Percentiles rank a stretch among this genome's conserved stretches.
These are phyloP conservation scores for Halcyon badia DNA, from an alignment of 2,797 vertebrate genomes.

Conservation along the genomic window DNA sequence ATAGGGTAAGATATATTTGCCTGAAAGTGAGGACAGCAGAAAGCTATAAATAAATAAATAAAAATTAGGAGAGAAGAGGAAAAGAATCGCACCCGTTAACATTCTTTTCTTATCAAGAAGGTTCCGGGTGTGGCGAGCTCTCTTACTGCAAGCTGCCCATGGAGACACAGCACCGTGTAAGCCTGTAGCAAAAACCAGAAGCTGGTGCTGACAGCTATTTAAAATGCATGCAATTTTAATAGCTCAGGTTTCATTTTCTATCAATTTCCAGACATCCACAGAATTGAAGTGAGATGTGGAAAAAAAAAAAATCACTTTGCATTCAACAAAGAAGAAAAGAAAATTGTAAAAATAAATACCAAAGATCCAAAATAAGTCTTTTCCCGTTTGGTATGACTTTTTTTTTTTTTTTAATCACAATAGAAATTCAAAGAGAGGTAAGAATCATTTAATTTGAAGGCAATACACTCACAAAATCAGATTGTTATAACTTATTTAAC, in stretches of 20 bases:
- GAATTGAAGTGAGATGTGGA: background rate
- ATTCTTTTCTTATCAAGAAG: background rate
- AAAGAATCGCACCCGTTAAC: background rate
- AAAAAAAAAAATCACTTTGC: conserved; percentile 8
- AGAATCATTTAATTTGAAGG: background rate
- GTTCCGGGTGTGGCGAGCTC: background rate
- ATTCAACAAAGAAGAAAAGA: background rate
- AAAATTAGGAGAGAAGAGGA: background rate
- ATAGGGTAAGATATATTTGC: background rate
- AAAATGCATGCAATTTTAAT: background rate
- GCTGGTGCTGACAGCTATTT: background rate
- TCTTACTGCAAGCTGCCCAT: background rate
- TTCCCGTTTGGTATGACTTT: background rate
- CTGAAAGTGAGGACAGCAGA: background rate
- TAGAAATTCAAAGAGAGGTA: background rate
- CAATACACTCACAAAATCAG: background rate
- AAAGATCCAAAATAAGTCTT: background rate
- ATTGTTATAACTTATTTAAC: background rate
- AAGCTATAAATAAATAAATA: background rate
- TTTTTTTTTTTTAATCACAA: background rate
- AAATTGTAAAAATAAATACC: background rate
- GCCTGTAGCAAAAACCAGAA: background rate
- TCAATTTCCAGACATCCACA: background rate
- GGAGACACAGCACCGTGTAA: background rate
- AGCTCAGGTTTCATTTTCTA: background rate